Percentiles rank a stretch among this genome's conserved stretches.
These are phyloP conservation scores for Cranoglanis bouderius DNA, from an alignment of 2,113 vertebrate genomes.

Conservation along the genomic window DNA sequence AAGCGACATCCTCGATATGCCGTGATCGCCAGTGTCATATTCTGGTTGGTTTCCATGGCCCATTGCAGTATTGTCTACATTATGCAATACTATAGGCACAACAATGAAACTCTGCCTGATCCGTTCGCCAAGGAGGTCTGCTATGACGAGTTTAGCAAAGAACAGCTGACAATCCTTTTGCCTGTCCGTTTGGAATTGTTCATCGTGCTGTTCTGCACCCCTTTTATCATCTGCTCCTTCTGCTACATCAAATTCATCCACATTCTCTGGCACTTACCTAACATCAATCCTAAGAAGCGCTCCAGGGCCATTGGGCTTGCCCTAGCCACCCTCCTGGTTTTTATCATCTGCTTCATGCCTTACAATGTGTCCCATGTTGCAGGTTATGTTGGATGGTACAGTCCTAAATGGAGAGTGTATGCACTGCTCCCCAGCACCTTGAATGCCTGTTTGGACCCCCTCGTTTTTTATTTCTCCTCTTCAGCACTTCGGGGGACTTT, in stretches of 20 bases:
- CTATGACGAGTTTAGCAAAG: constrained; percentile 62
- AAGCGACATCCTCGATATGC: constrained; percentile 51
- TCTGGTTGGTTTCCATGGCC: constrained; percentile 68
- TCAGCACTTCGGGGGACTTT: constrained; percentile 63
- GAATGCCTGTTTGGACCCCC: constrained; percentile 74
- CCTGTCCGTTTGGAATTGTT: constrained; percentile 68
- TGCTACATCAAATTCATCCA: constrained; percentile 60
- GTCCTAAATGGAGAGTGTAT: constrained; percentile 64
- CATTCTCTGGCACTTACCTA: constrained; percentile 56
- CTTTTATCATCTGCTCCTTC: constrained; percentile 63
- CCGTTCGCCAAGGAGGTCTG: constrained; percentile 48
- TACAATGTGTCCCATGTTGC: constrained; percentile 78
- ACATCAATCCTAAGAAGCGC: neutral
- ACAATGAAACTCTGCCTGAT: neutral
- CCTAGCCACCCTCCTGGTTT: neutral
- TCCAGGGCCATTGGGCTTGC: constrained; percentile 52
- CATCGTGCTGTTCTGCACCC: constrained; percentile 64
- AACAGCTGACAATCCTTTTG: constrained; percentile 66
- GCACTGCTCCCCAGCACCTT: constrained; percentile 73
- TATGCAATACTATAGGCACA: constrained; percentile 58
- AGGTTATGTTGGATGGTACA: constrained; percentile 57
- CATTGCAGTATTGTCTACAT: constrained; percentile 74
- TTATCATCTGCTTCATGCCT: constrained; percentile 71
- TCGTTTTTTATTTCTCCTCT: constrained; percentile 80
- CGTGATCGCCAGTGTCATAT: constrained; percentile 54